phyloP scores from a whole-genome alignment of 30 jellyfish, hydroid and myxozoan species.

The Morbakka virulenta region DNA sequence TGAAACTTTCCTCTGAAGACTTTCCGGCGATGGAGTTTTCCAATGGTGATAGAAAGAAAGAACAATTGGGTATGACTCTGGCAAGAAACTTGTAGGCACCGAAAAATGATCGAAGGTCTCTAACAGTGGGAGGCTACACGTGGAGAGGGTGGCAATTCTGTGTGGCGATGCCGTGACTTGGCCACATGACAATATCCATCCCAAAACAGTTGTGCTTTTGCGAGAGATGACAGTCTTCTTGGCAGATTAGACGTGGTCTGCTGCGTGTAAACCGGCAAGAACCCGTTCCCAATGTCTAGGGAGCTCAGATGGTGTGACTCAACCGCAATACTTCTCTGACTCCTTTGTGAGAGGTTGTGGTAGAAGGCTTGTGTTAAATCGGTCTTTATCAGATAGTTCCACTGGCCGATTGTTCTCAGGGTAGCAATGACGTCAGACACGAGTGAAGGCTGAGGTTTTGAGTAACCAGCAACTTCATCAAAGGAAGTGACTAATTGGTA shows the following conservation, averaged over 20 bases:
- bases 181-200: conserved; percentile 61
- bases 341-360: conserved; percentile 47
- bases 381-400: too few species aligned
- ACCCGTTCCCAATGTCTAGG: conserved; percentile 17
- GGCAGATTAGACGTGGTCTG: conserved; percentile 26
- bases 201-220: conserved; percentile 43
- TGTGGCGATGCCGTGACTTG: conserved; percentile 43
- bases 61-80: too few species aligned
- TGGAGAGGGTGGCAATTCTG: too few species aligned
- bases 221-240: conserved; percentile 50
- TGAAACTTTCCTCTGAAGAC: conserved; percentile 4
- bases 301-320: conserved; percentile 56
- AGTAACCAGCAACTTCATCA: conserved; percentile 46
- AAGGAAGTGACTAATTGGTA: conserved; percentile 59
- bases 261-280: conserved; percentile 8
- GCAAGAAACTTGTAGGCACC: conserved; percentile 59
- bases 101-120: conserved; percentile 35
- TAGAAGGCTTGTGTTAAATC: too few species aligned
- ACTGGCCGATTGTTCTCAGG: conserved; percentile 38
- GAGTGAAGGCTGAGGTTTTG: too few species aligned
- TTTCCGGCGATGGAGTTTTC: conserved; percentile 34
- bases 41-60: conserved; percentile 21
- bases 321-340: conserved; percentile 64
- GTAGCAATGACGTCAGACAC: conserved; percentile 64
- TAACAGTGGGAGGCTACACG: conserved; percentile 33